phyloP scores from a whole-genome alignment of 1,140 invertebrate genomes.

The Helicorthomorpha holstii region DNA sequence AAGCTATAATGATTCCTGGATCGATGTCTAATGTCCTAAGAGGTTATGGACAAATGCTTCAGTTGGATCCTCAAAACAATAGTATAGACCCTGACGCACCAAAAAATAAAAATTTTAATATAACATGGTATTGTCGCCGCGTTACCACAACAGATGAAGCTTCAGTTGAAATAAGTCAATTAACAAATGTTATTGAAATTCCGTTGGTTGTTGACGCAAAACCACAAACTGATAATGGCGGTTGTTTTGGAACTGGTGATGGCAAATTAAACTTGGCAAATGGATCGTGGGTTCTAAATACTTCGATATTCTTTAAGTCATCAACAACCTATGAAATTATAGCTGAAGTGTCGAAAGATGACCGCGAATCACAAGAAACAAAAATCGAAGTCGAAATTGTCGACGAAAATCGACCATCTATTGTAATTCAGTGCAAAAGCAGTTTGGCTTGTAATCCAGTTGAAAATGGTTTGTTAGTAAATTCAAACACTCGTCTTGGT shows the following conservation, averaged over 20 bases:
- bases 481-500: slow-evolving; percentile 17
- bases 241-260: background rate
- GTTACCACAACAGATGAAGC: background rate
- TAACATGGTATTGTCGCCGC: background rate
- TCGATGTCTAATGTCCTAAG: background rate
- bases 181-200: background rate
- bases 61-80: background rate
- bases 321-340: background rate
- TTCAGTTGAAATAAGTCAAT: background rate
- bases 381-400: background rate
- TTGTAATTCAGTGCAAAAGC: slow-evolving; percentile 14
- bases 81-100: background rate
- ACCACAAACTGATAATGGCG: background rate
- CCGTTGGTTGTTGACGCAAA: background rate
- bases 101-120: background rate
- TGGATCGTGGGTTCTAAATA: background rate
- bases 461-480: slow-evolving; percentile 18
- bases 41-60: background rate
- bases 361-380: background rate
- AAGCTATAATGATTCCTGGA: background rate
- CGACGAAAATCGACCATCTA: background rate
- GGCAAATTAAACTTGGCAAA: background rate
- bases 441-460: slow-evolving; percentile 17
- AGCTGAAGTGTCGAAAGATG: background rate
- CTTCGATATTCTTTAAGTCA: background rate